Conservation (phyloP, 2,113 vertebrate genomes). For the Pelecanus crispus region DNA sequence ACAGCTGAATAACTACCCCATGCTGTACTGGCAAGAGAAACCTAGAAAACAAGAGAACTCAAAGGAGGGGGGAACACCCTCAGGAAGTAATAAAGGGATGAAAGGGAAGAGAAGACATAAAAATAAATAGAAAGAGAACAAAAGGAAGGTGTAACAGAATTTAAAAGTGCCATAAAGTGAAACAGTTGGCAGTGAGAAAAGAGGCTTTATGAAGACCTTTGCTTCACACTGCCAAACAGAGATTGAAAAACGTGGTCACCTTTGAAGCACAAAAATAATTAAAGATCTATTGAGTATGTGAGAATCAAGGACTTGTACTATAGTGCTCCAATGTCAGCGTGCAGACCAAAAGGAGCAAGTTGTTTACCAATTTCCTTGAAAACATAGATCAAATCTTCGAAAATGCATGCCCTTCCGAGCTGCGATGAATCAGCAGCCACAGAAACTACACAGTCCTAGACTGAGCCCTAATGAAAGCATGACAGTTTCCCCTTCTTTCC, state of each 20-base stretch:
- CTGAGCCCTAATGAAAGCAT: not conserved
- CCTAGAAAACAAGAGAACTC: not conserved
- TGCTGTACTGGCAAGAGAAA: not conserved
- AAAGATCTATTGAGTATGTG: not conserved
- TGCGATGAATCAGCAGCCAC: not conserved
- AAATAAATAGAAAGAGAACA: not conserved
- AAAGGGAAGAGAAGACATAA: not conserved
- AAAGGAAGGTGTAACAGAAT: not conserved
- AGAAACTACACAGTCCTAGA: not conserved
- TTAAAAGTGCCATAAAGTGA: not conserved
- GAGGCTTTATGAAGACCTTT: not conserved
- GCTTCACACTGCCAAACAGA: not conserved
- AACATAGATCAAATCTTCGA: not conserved
- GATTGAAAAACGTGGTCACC: not conserved
- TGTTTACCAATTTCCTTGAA: not conserved
- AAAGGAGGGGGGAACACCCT: not conserved
- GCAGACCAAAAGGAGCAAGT: not conserved
- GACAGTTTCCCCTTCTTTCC: not conserved
- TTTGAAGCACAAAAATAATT: not conserved
- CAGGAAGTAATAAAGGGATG: not conserved
- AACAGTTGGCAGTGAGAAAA: not conserved
- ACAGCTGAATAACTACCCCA: not conserved
- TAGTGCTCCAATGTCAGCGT: fast-evolving
- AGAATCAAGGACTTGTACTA: not conserved
- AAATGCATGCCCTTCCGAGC: not conserved